Evolutionary conservation across 2,888 invertebrate genomes (phyloP), one percentile per base, ranked within the genome.

Genomic region (Meteorus cinctellus): DNA sequence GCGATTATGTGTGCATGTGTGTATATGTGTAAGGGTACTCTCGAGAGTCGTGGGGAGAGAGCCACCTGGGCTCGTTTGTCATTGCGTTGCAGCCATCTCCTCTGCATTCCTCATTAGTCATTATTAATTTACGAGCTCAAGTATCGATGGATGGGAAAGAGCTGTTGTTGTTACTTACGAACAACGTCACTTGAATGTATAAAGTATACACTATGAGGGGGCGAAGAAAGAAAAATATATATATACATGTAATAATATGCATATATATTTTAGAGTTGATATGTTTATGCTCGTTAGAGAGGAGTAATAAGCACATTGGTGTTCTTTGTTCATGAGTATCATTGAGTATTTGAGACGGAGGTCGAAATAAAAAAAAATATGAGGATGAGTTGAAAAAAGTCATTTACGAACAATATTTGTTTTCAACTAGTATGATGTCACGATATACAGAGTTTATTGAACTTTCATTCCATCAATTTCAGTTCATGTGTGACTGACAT

Each of bases 11-110:
- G 51, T 45, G 59, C 41, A 66, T 45, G 45, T 45, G 36, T 48
- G 27, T 48, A 48, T 63, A 36, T 65, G 67, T 69, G 76, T 69
- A 76, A 76, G 76, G 69, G 76, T 55, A 76, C 76, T 76, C 72
- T 72, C 51, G 69, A 76, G 76, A 72, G 65, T 76, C 76, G 68
- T 76, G 69, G 76, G 76, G 76, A 76, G 68, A 76, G 72, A 72
- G 72, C 76, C 76, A 76, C 72, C 76, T 76, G 76, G 76, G 76
- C 72, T 72, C 69, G 76, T 76, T 76, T 76, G 72, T 76, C 76
- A 76, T 76, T 72, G 59, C 76, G 48, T 69, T 76, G 72, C 75
- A 76, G 68, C 67, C 67, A 72, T 72, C 72, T 72, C 72, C 62
- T 68, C 63, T 72, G 68, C 67, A 68, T 72, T 76, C 62, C 76